These are phyloP conservation scores for Terrapene triunguis DNA, from an alignment of 2,113 vertebrate species.

Conservation along the genomic window DNA sequence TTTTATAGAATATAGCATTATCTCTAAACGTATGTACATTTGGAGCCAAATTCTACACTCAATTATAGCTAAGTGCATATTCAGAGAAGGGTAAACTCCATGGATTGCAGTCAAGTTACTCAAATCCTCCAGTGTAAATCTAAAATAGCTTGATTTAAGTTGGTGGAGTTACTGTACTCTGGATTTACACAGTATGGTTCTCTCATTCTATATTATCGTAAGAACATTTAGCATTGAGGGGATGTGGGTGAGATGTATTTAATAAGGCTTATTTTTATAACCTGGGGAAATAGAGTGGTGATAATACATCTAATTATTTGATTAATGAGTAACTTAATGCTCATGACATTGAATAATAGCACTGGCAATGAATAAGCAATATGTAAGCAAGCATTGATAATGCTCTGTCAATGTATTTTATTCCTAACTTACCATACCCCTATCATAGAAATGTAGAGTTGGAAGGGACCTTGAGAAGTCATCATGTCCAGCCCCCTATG, in stretches of 20 bases:
- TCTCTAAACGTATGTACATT: no score
- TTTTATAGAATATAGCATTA: no score
- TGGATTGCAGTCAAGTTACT: no score
- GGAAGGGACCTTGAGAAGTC: no score
- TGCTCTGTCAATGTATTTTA: background rate
- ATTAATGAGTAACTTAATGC: background rate
- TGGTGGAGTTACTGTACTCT: background rate
- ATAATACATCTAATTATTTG: background rate
- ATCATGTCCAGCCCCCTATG: no score
- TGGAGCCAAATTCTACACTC: no score
- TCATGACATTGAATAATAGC: background rate
- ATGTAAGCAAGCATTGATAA: constrained; percentile 2
- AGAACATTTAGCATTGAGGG: background rate
- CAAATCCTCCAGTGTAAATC: no score
- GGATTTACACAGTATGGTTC: no score
- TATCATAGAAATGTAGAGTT: background rate
- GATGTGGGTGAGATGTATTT: background rate
- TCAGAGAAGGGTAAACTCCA: no score
- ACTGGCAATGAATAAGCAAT: background rate
- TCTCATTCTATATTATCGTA: background rate
- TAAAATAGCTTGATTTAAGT: background rate
- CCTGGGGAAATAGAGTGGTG: background rate
- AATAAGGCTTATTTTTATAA: background rate
- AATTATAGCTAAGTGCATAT: no score
- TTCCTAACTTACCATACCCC: background rate